Conservation (phyloP, 2,797 vertebrate genomes). For the Glossophaga mutica region DNA sequence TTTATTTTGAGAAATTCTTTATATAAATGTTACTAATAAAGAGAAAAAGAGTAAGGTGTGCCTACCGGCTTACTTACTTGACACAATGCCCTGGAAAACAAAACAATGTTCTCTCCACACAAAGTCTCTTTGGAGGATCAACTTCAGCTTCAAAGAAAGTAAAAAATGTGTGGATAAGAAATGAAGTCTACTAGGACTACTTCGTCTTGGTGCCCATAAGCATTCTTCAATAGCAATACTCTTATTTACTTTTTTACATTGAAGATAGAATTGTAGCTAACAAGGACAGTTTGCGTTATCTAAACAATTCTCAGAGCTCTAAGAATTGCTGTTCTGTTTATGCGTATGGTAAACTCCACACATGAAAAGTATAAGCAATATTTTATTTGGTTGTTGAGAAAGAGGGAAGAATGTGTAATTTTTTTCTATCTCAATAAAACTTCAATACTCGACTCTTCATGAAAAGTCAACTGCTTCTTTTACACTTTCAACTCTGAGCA, state of each 20-base stretch:
- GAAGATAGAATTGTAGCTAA: not conserved
- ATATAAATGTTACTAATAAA: conserved; percentile 49
- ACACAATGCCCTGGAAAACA: not conserved
- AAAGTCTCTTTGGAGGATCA: conserved; percentile 21
- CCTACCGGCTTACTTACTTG: not conserved
- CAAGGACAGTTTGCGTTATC: not conserved
- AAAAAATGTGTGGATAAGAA: not conserved
- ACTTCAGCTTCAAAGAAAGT: not conserved
- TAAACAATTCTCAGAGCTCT: not conserved
- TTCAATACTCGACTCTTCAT: conserved; percentile 1
- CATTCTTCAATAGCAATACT: not conserved
- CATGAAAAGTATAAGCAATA: not conserved
- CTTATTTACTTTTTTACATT: not conserved
- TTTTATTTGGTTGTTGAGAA: not conserved
- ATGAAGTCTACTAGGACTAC: not conserved
- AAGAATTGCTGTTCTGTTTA: not conserved
- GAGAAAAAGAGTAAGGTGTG: conserved; percentile 9
- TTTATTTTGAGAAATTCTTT: conserved; percentile 53
- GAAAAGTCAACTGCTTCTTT: conserved; percentile 5
- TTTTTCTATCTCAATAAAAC: conserved; percentile 3
- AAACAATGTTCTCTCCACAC: conserved; percentile 4
- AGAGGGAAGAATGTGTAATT: not conserved
- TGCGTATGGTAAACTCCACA: not conserved
- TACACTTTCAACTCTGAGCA: not conserved
- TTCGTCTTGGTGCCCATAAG: not conserved